phyloP scores from a whole-genome alignment of 2,797 vertebrate species.

The Catharus ustulatus region DNA sequence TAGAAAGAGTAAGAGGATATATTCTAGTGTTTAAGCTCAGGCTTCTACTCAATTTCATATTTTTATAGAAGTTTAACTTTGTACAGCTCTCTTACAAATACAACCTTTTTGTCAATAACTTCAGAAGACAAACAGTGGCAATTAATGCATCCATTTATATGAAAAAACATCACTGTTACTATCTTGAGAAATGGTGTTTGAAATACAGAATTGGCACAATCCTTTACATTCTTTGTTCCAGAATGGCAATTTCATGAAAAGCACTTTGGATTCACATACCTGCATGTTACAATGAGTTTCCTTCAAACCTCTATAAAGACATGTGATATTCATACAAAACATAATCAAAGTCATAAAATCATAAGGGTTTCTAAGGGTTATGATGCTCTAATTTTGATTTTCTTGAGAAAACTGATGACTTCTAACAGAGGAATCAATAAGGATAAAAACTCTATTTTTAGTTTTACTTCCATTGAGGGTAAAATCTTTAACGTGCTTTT shows the following conservation, averaged over 20 bases:
- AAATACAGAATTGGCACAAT: neutral
- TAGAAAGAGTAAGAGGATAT: neutral
- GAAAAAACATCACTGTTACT: neutral
- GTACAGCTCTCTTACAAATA: neutral
- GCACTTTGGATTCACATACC: neutral
- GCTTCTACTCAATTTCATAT: neutral
- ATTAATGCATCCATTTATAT: neutral
- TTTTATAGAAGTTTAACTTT: neutral
- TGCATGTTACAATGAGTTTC: neutral
- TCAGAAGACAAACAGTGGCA: neutral
- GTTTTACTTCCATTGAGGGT: neutral
- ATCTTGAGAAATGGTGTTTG: neutral
- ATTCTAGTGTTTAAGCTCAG: neutral
- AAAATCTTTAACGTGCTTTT: neutral
- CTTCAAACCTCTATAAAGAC: neutral
- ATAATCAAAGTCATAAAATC: neutral
- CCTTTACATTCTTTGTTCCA: neutral
- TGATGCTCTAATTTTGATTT: neutral
- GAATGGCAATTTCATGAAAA: neutral
- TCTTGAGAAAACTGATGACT: neutral
- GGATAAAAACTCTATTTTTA: neutral
- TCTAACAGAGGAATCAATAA: neutral
- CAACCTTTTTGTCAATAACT: neutral
- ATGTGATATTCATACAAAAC: neutral
- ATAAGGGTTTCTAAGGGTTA: neutral